A percentile compares a stretch with the other conserved stretches of the same genome.
These are phyloP conservation scores for Thaleichthys pacificus DNA, from an alignment of 2,797 vertebrate genomes.

Conservation along the genomic window DNA sequence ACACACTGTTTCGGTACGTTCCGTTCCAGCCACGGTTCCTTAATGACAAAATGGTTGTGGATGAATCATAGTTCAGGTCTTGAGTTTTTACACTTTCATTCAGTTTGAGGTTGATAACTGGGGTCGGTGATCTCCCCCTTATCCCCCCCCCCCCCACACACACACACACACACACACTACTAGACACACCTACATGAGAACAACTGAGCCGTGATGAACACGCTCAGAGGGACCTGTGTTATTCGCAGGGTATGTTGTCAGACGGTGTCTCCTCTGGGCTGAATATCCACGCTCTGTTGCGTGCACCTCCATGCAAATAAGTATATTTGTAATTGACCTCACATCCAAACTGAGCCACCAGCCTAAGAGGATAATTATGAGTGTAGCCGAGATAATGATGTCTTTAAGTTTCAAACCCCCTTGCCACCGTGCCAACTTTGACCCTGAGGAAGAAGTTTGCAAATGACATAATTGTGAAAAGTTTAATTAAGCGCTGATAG, in stretches of 20 bases:
- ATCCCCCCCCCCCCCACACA: too few relatives aligned
- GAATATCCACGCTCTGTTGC: slow-evolving; percentile 32
- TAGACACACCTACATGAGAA: not conserved
- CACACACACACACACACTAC: not conserved
- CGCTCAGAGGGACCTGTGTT: not conserved
- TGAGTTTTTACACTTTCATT: too few relatives aligned
- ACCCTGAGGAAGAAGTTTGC: slow-evolving; percentile 63
- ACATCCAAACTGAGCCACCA: slow-evolving; percentile 55
- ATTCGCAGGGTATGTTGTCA: not conserved
- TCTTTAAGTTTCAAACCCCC: slow-evolving; percentile 65
- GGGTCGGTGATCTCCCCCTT: too few relatives aligned
- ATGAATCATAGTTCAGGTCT: not conserved
- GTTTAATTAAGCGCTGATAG: slow-evolving; percentile 64
- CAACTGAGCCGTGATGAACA: not conserved
- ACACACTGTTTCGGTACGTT: not conserved
- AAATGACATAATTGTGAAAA: slow-evolving; percentile 57
- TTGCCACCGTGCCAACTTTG: slow-evolving; percentile 54
- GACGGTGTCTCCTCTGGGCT: slow-evolving; percentile 26
- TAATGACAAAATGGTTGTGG: not conserved
- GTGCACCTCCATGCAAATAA: slow-evolving; percentile 59
- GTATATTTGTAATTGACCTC: slow-evolving; percentile 68
- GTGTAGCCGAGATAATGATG: slow-evolving; percentile 63
- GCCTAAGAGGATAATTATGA: slow-evolving; percentile 65
- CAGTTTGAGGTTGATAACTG: too few relatives aligned
- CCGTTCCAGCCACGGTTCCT: not conserved